These are phyloP conservation scores for Drosophila kanekoi DNA, from an alignment of 2,888 invertebrate genomes.

Conservation along the genomic window DNA sequence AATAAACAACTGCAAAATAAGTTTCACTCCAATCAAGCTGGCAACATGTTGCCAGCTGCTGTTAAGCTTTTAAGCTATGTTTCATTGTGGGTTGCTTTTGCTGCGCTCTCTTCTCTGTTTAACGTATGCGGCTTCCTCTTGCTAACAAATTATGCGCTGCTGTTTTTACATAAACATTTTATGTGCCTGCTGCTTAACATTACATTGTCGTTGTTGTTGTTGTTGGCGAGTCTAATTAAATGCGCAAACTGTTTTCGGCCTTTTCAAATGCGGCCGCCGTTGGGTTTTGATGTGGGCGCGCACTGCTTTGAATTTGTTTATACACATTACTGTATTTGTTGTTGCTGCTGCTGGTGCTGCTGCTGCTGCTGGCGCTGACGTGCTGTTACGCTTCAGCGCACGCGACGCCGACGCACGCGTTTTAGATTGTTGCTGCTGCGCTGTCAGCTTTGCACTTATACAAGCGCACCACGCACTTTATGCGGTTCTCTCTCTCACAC, in stretches of 20 bases:
- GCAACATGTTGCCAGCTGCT: conserved; percentile 59
- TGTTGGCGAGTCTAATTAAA: conserved; percentile 70
- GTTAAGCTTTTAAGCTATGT: conserved; percentile 27
- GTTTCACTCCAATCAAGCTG: conserved; percentile 21
- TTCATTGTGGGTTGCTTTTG: conserved; percentile 17
- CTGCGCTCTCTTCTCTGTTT: conserved; percentile 7
- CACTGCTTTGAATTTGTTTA: conserved; percentile 73
- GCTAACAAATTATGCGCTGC: conserved; percentile 70
- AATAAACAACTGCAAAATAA: conserved; percentile 43
- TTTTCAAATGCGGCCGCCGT: conserved; percentile 58
- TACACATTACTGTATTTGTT: conserved; percentile 52
- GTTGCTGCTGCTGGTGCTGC: conserved; percentile 29
- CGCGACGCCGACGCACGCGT: conserved; percentile 61
- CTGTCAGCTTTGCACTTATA: conserved; percentile 44
- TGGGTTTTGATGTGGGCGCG: conserved; percentile 72
- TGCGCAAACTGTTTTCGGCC: conserved; percentile 65
- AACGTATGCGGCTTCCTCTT: conserved; percentile 49
- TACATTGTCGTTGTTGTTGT: conserved; percentile 24
- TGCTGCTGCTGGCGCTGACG: conserved; percentile 30
- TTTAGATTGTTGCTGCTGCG: conserved; percentile 55
- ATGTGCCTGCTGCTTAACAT: conserved; percentile 57
- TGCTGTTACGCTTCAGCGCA: conserved; percentile 68
- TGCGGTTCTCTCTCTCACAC: neutral
- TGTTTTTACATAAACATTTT: conserved; percentile 62
- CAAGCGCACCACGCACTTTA: conserved; percentile 52